These are phyloP conservation scores for Botia kubotai DNA, from an alignment of 2,797 vertebrate species.

Conservation along the genomic window DNA sequence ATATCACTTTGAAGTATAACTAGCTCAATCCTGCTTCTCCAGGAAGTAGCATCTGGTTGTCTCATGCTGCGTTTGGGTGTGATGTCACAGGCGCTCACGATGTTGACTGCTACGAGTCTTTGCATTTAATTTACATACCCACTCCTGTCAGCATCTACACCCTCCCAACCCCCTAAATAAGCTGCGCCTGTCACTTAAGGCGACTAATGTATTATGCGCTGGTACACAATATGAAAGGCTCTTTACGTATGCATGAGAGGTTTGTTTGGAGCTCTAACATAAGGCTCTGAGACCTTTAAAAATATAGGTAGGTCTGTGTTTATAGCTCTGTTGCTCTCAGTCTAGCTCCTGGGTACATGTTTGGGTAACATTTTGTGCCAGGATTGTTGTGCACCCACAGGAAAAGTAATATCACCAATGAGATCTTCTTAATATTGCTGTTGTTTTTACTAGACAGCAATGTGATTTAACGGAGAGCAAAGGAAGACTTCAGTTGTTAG, in stretches of 20 bases:
- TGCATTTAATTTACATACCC: conserved; percentile 73
- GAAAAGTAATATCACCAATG: neutral
- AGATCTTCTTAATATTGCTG: neutral
- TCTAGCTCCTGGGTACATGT: conserved; percentile 7
- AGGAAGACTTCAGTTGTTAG: neutral
- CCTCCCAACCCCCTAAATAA: conserved; percentile 56
- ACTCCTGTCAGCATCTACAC: conserved; percentile 51
- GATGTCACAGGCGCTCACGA: conserved; percentile 24
- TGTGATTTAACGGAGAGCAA: neutral
- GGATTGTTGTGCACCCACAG: conserved; percentile 7
- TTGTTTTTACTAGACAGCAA: neutral
- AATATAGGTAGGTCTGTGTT: conserved; percentile 22
- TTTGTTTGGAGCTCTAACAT: conserved; percentile 38
- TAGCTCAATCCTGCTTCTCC: neutral
- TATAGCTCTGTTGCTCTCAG: too few species aligned
- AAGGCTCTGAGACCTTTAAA: conserved; percentile 35
- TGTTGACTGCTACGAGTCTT: conserved; percentile 64
- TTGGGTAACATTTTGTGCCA: conserved; percentile 3
- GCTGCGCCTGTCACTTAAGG: conserved; percentile 75
- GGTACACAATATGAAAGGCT: conserved; percentile 27
- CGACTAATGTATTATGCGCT: conserved; percentile 68
- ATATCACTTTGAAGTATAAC: conserved; percentile 33
- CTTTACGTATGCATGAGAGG: conserved; percentile 41
- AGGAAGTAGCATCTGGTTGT: conserved; percentile 19
- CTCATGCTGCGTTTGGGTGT: conserved; percentile 21